Percentiles rank a stretch among this genome's conserved stretches.
These are phyloP conservation scores for Nothoprocta pentlandii DNA, from an alignment of 2,113 vertebrate genomes.

Conservation along the genomic window DNA sequence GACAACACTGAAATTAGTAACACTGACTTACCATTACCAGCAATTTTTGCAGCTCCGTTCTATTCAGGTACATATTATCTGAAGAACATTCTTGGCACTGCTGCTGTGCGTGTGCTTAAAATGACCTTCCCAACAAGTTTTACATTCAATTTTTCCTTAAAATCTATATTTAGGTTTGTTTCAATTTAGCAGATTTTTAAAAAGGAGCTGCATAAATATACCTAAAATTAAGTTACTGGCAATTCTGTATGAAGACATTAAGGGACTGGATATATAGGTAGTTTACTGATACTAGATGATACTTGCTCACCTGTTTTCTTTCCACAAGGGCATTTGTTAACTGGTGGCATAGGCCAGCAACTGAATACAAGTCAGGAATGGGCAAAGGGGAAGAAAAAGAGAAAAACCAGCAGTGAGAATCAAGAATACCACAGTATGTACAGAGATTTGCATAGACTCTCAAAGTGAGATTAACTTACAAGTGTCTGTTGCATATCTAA, in stretches of 20 bases:
- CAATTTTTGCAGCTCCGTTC: neutral
- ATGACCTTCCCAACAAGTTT: neutral
- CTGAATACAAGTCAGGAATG: conserved; percentile 67
- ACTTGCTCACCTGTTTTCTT: conserved; percentile 92
- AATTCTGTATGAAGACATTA: neutral
- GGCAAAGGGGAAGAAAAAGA: neutral
- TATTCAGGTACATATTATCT: neutral
- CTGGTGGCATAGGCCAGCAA: conserved; percentile 99
- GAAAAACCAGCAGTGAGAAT: neutral
- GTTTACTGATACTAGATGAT: neutral
- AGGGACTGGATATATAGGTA: neutral
- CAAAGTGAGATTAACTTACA: conserved; percentile 83
- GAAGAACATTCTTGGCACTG: neutral
- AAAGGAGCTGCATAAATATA: neutral
- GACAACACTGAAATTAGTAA: neutral
- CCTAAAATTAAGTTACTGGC: neutral
- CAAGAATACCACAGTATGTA: neutral
- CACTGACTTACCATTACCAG: neutral
- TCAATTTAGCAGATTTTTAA: neutral
- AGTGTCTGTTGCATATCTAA: conserved; percentile 99
- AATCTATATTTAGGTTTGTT: neutral
- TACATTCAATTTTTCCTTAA: neutral
- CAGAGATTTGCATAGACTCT: neutral
- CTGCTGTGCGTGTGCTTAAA: neutral
- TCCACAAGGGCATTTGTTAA: conserved; percentile 98